phyloP scores from a whole-genome alignment of 37 sponge, comb jelly and placozoan genomes.

The Hormiphora californensis region DNA sequence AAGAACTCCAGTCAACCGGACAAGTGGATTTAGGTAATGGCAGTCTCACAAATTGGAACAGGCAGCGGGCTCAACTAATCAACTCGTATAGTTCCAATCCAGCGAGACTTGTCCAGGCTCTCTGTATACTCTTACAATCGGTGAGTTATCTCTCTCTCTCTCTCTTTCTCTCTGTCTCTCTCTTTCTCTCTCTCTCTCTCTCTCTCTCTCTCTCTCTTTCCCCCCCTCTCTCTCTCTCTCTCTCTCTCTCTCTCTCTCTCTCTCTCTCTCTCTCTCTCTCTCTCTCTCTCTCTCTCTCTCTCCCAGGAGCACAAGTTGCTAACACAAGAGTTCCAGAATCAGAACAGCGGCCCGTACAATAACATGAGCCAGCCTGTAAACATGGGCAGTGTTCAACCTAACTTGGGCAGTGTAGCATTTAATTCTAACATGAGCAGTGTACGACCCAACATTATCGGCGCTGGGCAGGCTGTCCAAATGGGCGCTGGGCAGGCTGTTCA shows the following conservation, averaged over 20 bases:
- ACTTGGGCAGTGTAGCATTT: too few species aligned
- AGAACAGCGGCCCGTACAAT: too few species aligned
- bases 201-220: not conserved
- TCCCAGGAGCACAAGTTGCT: not conserved
- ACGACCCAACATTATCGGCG: too few species aligned
- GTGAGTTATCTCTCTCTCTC: not conserved
- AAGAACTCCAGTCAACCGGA: not conserved
- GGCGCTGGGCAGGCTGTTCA: too few species aligned
- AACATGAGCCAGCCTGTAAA: too few species aligned
- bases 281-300: not conserved
- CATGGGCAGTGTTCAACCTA: too few species aligned
- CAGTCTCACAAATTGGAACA: conserved; percentile 4
- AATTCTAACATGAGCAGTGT: too few species aligned
- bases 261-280: not conserved
- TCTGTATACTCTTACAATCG: not conserved
- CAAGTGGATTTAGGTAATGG: conserved; percentile 2
- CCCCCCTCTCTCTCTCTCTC: not conserved
- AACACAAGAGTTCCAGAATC: not conserved
- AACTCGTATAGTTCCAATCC: not conserved
- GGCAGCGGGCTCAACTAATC: not conserved
- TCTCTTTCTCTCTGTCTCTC: not conserved
- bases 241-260: not conserved
- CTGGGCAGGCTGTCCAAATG: too few species aligned
- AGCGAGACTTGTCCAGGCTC: not conserved
- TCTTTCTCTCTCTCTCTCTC: not conserved